phyloP scores from a whole-genome alignment of 2,113 vertebrate genomes.

The Polyodon spathula region DNA sequence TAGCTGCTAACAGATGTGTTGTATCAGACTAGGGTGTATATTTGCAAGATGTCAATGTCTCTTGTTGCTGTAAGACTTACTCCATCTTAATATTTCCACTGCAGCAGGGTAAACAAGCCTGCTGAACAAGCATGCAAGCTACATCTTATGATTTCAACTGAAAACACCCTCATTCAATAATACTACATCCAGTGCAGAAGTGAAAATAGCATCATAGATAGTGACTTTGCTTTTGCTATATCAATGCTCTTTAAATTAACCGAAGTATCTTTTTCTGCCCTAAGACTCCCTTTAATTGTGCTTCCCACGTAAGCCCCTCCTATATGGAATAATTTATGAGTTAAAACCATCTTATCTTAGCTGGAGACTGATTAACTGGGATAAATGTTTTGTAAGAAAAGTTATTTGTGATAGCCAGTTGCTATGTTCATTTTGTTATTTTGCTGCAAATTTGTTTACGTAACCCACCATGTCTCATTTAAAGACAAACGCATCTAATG shows the following conservation, averaged over 20 bases:
- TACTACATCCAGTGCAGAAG: too few species aligned
- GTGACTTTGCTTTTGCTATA: too few species aligned
- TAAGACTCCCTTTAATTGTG: neutral
- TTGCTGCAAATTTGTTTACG: slow-evolving; percentile 2
- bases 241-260: neutral
- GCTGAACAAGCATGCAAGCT: too few species aligned
- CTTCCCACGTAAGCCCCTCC: neutral
- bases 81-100: too few species aligned
- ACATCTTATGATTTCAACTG: too few species aligned
- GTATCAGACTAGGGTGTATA: too few species aligned
- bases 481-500: slow-evolving; percentile 9
- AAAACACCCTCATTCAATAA: too few species aligned
- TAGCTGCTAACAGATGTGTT: too few species aligned
- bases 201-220: too few species aligned
- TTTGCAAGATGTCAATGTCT: too few species aligned
- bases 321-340: neutral
- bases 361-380: neutral
- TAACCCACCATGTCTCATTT: slow-evolving; percentile 9
- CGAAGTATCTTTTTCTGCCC: neutral
- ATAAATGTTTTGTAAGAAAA: neutral
- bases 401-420: neutral
- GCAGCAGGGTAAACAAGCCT: too few species aligned
- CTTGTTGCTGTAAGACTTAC: too few species aligned
- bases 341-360: slow-evolving; percentile 5
- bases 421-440: slow-evolving; percentile 2